A percentile compares a stretch with the other conserved stretches of the same genome.
Conservation (phyloP, 2,797 vertebrate genomes). For the Dipus sagitta region DNA sequence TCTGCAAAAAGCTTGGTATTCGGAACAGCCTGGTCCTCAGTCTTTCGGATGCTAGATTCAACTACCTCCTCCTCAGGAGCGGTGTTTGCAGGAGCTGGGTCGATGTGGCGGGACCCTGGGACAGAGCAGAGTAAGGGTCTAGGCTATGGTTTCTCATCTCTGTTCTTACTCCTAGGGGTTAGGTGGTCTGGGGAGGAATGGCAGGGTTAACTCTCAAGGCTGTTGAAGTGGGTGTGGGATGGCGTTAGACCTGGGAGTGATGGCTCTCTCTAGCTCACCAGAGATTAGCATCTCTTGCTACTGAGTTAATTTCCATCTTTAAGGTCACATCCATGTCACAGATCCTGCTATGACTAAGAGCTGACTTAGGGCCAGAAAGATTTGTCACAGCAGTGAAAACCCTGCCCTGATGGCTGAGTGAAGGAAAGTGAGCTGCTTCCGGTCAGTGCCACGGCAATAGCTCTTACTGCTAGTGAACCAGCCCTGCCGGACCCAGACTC, state of each 20-base stretch:
- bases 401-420: background rate
- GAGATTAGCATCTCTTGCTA: background rate
- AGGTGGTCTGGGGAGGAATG: background rate
- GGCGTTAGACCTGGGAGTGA: background rate
- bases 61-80: background rate
- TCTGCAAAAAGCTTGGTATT: background rate
- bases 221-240: background rate
- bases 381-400: constrained; percentile 1
- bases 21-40: background rate
- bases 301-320: background rate
- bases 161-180: background rate
- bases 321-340: background rate
- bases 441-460: background rate
- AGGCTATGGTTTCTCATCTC: background rate
- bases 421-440: constrained; percentile 73
- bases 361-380: too few relatives aligned
- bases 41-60: background rate
- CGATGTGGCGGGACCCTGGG: constrained; percentile 3
- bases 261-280: background rate
- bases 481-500: background rate
- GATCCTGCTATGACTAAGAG: background rate
- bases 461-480: background rate
- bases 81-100: background rate
- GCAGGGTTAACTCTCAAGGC: background rate
- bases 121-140: background rate